A percentile compares a stretch with the other conserved stretches of the same genome.
Evolutionary conservation across 2,888 invertebrate genomes (phyloP).

Genomic region (Iselma pallidipennis): DNA sequence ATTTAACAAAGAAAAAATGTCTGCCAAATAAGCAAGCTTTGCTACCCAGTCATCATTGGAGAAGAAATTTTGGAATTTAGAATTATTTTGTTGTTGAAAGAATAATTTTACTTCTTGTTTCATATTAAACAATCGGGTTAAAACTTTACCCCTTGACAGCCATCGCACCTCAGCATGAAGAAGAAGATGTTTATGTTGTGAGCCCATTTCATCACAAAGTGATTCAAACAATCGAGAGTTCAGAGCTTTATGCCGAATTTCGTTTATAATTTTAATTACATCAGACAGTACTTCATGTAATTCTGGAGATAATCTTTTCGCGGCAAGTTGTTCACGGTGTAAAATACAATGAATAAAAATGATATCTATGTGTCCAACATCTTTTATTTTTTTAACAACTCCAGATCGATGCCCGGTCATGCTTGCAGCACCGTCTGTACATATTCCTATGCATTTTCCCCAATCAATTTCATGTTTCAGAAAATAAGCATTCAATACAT

Average conservation of each 20-base stretch:
- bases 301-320: background rate
- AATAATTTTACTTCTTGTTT: too few relatives aligned
- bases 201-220: constrained; percentile 6
- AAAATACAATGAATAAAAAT: background rate
- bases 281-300: background rate
- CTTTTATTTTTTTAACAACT: background rate
- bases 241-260: background rate
- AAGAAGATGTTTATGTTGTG: background rate
- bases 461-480: background rate
- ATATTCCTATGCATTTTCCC: background rate
- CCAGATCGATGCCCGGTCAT: constrained; percentile 2
- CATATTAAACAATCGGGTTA: too few relatives aligned
- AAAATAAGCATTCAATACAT: background rate
- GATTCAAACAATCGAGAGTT: background rate
- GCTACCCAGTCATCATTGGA: too few relatives aligned
- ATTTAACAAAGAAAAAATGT: too few relatives aligned
- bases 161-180: background rate
- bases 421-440: background rate
- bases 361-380: background rate
- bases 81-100: too few relatives aligned
- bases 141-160: background rate
- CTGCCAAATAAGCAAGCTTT: too few relatives aligned
- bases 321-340: background rate
- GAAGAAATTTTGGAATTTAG: too few relatives aligned
- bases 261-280: background rate